Percentiles rank a stretch among this genome's conserved stretches.
Conservation (phyloP, 2,888 invertebrate species). For the Orchestes rusci region DNA sequence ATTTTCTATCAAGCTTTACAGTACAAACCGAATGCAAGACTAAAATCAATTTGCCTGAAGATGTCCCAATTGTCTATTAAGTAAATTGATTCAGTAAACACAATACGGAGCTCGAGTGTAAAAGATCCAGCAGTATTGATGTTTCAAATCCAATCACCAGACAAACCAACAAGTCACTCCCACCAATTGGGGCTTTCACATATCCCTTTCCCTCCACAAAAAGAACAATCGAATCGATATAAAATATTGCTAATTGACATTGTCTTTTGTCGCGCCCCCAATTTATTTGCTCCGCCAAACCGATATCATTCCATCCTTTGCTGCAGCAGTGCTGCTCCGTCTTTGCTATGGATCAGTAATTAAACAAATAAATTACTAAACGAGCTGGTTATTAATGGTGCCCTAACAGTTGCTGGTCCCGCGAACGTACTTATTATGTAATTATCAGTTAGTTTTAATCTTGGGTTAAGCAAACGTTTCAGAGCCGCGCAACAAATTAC, state of each 20-base stretch:
- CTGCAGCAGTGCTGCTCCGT: constrained; percentile 5
- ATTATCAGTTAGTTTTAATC: constrained; percentile 50
- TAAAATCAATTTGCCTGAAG: too few relatives aligned
- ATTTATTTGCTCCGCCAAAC: constrained; percentile 17
- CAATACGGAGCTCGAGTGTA: too few relatives aligned
- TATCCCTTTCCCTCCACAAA: too few relatives aligned
- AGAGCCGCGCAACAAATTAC: constrained; percentile 47
- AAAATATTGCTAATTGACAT: constrained; percentile 16
- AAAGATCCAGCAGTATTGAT: too few relatives aligned
- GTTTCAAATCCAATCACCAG: too few relatives aligned
- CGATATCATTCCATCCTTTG: background rate
- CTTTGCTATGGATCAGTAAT: constrained; percentile 45
- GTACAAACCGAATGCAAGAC: too few relatives aligned
- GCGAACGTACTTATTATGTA: constrained; percentile 47
- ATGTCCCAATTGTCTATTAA: too few relatives aligned
- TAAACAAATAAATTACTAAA: constrained; percentile 49
- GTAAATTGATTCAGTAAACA: too few relatives aligned
- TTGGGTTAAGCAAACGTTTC: constrained; percentile 49
- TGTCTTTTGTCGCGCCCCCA: constrained; percentile 32
- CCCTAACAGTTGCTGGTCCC: constrained; percentile 43
- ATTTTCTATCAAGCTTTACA: too few relatives aligned
- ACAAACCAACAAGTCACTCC: too few relatives aligned
- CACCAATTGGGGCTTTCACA: too few relatives aligned
- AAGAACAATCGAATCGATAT: too few relatives aligned
- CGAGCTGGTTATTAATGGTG: constrained; percentile 45